A percentile compares a stretch with the other conserved stretches of the same genome.
These are phyloP conservation scores for Gorsachius magnificus DNA, from an alignment of 2,797 vertebrate genomes.

Conservation along the genomic window DNA sequence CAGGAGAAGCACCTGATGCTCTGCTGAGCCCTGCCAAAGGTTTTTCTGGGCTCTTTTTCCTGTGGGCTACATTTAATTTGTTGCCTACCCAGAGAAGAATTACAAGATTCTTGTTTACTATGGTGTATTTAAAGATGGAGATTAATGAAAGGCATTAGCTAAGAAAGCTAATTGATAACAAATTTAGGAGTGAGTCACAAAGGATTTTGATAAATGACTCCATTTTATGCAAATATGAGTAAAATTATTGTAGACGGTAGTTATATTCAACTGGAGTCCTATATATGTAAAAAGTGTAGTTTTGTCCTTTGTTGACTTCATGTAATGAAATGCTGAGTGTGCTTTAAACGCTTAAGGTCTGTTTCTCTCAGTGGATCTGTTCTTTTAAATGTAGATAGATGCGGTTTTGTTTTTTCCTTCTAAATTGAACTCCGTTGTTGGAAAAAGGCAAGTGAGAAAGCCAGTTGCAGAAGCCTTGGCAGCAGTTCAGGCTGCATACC, in stretches of 20 bases:
- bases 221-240: neutral
- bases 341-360: neutral
- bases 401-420: neutral
- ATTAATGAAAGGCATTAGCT: conserved; percentile 12
- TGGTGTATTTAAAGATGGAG: conserved; percentile 6
- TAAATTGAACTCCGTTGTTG: neutral
- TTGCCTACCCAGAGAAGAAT: neutral
- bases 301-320: neutral
- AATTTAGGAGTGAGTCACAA: neutral
- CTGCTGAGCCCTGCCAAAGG: neutral
- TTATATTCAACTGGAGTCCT: neutral
- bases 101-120: neutral
- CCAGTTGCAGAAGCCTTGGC: neutral
- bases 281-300: neutral
- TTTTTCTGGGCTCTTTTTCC: neutral
- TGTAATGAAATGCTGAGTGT: neutral
- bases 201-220: neutral
- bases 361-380: neutral
- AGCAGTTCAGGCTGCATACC: neutral
- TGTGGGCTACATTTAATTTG: neutral
- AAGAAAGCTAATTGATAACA: neutral
- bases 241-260: neutral
- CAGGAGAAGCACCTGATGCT: neutral
- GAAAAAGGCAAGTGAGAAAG: neutral
- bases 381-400: neutral